phyloP scores from a whole-genome alignment of 1,140 invertebrate species.

The Trypoxylus dichotomus region DNA sequence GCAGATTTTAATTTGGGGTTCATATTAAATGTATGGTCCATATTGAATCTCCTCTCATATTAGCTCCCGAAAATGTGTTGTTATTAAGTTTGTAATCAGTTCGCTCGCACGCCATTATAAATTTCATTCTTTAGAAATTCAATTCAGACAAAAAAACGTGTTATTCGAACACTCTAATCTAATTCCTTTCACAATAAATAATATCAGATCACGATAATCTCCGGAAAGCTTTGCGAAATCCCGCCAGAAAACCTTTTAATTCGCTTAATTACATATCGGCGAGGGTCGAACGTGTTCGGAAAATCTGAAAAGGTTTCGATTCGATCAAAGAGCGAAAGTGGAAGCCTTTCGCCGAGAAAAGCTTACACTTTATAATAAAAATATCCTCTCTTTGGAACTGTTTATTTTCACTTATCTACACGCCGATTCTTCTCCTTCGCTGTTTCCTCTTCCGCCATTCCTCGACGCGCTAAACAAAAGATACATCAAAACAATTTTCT shows the following conservation, averaged over 20 bases:
- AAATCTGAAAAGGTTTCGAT: not conserved
- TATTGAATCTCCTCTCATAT: too few species aligned
- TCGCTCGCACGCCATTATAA: too few species aligned
- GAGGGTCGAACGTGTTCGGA: not conserved
- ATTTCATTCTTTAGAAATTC: too few species aligned
- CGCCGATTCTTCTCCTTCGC: not conserved
- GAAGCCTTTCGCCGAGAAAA: not conserved
- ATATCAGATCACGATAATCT: not conserved
- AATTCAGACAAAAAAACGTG: too few species aligned
- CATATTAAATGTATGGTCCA: too few species aligned
- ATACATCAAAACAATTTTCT: conserved; percentile 2
- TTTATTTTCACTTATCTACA: not conserved
- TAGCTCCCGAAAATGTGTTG: too few species aligned
- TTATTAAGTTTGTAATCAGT: too few species aligned
- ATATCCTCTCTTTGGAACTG: not conserved
- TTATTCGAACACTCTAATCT: too few species aligned
- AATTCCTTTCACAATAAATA: not conserved
- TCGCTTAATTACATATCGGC: not conserved
- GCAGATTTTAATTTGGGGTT: too few species aligned
- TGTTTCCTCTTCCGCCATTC: not conserved
- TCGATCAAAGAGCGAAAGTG: not conserved
- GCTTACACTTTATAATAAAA: not conserved
- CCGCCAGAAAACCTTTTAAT: not conserved
- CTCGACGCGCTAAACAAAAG: not conserved
- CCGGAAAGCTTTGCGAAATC: not conserved